phyloP scores from a whole-genome alignment of 1,140 invertebrate genomes.

The Drosophila insularis region DNA sequence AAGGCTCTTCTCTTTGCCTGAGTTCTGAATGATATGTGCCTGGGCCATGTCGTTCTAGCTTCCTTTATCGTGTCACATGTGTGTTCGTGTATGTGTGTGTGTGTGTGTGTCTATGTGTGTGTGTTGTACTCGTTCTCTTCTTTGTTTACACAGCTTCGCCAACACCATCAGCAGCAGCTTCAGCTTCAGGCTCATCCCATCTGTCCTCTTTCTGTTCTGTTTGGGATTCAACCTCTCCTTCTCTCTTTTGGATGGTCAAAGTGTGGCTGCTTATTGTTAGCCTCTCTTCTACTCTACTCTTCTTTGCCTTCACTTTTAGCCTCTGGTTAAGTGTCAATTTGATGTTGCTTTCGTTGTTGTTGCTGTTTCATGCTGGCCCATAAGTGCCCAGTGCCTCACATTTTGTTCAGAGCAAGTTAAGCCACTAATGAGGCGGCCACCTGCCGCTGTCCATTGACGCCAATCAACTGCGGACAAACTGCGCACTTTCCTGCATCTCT shows the following conservation, averaged over 20 bases:
- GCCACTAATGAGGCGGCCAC: slow-evolving; percentile 78
- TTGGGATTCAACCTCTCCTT: slow-evolving; percentile 11
- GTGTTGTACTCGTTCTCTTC: slow-evolving; percentile 6
- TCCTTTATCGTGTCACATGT: slow-evolving; percentile 10
- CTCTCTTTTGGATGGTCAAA: slow-evolving; percentile 59
- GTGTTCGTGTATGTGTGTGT: neutral
- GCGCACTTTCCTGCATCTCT: slow-evolving; percentile 13
- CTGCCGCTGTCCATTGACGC: slow-evolving; percentile 65
- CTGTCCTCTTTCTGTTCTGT: slow-evolving; percentile 9
- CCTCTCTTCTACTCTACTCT: slow-evolving; percentile 3
- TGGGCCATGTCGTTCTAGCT: slow-evolving; percentile 52
- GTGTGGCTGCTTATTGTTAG: slow-evolving; percentile 68
- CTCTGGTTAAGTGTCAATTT: slow-evolving; percentile 74
- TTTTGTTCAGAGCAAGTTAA: slow-evolving; percentile 75
- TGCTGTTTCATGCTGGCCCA: slow-evolving; percentile 72
- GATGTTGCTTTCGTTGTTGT: slow-evolving; percentile 55
- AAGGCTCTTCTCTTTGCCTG: slow-evolving; percentile 35
- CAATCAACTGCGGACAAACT: slow-evolving; percentile 52
- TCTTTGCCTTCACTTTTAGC: slow-evolving; percentile 1
- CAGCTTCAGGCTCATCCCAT: slow-evolving; percentile 36
- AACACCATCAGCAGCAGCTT: slow-evolving; percentile 12
- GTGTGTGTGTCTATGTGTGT: neutral
- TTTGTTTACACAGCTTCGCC: slow-evolving; percentile 6
- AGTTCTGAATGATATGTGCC: slow-evolving; percentile 68
- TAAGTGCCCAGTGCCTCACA: slow-evolving; percentile 64